Base-by-base conservation (phyloP, 2,113 vertebrate species). In the Psophia crepitans region DNA sequence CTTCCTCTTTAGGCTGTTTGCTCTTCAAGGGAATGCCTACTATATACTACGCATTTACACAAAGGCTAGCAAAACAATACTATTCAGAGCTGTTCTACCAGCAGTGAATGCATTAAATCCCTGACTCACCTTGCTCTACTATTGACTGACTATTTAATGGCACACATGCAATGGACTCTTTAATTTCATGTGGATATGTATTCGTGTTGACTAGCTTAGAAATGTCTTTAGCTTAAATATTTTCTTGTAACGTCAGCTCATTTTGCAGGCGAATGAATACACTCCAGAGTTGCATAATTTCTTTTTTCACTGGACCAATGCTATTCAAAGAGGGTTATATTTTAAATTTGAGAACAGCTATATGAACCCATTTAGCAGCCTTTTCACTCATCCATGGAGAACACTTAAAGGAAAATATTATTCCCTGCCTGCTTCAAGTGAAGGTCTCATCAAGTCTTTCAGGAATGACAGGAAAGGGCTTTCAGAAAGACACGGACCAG, bases 331-430 rank as follows among this genome's bases (percentile, higher is more conserved):
- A 89, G 83, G 56, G 80, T 66, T 94, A 73, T 81, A 63, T 87
- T 97, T 83, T 85, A 95, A 93, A 97, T 96, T 88, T 97, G 94
- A 95, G 95, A 98, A 96, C 91, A 96, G 88, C 75, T 97, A 56
- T 89, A 94, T 64, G 49, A 96, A 37, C 81, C 91, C 84, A 84
- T 97, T 96, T 91, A 93, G 90, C 89, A 96, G 88, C 83, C 74
- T 98, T 97, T 96, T 95, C 53, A 43, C 78, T 95, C 94, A 90
- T 5, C 13, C 32, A 44, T 41, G 35, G 87, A 95, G 91, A 96
- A 84, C 65, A 94, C 84, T 92, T 87, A 85, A 85, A 87, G 76
- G 68, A 96, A 95, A 95, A 91, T 65, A 79, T 65, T 92, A 81
- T 68, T 92, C 76, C 37, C 26, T 49, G 65, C 92, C 60, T 63